A percentile compares a stretch with the other conserved stretches of the same genome.
These are phyloP conservation scores for Oconnorella tubifera DNA, from an alignment of 2,888 invertebrate species.

Conservation along the genomic window DNA sequence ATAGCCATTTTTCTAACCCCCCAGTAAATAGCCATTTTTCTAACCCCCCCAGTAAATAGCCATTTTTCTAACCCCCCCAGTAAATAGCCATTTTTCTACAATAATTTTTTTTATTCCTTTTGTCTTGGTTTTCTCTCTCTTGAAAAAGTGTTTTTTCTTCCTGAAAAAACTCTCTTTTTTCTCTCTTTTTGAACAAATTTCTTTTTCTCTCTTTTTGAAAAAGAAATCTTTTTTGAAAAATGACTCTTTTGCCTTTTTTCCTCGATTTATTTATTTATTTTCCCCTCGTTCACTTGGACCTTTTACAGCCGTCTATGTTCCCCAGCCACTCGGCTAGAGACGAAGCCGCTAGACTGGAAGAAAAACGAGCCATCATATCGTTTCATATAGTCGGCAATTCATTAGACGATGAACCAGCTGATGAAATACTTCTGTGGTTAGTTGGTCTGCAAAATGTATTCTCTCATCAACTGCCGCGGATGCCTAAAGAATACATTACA, in stretches of 20 bases:
- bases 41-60: no score
- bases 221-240: background rate
- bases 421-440: constrained; percentile 81
- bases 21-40: no score
- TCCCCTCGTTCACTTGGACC: no score
- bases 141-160: background rate
- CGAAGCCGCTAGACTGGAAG: constrained; percentile 85
- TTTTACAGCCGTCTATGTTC: no score
- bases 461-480: constrained; percentile 88
- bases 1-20: no score
- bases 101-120: background rate
- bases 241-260: background rate
- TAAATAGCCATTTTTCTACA: no score
- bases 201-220: background rate
- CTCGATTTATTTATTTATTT: background rate
- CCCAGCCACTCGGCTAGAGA: constrained; percentile 70
- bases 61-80: no score
- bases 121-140: background rate
- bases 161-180: background rate
- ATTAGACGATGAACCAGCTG: constrained; percentile 57
- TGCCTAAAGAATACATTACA: constrained; percentile 96
- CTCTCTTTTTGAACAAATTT: background rate
- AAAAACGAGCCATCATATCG: constrained; percentile 80
- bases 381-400: constrained; percentile 93
- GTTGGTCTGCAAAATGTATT: constrained; percentile 91